These are phyloP conservation scores for Luehdorfia chinensis DNA, from an alignment of 1,140 invertebrate genomes.

Conservation along the genomic window DNA sequence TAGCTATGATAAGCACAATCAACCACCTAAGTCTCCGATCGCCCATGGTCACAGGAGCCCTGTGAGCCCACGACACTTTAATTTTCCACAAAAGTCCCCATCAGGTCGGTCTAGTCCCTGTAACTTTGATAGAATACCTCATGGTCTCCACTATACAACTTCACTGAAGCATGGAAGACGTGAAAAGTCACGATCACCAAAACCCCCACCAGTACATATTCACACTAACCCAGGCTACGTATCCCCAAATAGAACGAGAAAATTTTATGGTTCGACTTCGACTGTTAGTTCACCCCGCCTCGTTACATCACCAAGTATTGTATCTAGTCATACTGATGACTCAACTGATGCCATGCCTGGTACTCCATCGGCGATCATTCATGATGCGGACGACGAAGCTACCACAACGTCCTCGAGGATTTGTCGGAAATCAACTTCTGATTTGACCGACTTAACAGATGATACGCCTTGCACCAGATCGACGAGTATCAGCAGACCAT, in stretches of 20 bases:
- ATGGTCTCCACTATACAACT: slow-evolving; percentile 53
- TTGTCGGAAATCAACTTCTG: slow-evolving; percentile 84
- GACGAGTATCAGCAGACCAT: slow-evolving; percentile 79
- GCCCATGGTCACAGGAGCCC: slow-evolving; percentile 66
- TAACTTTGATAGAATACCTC: slow-evolving; percentile 44
- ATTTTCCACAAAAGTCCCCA: slow-evolving; percentile 61
- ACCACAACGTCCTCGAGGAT: slow-evolving; percentile 61
- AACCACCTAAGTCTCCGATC: slow-evolving; percentile 63
- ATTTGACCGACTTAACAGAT: slow-evolving; percentile 82
- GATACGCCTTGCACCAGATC: slow-evolving; percentile 79
- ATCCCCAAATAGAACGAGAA: slow-evolving; percentile 66
- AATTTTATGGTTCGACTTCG: slow-evolving; percentile 65
- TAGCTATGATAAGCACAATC: slow-evolving; percentile 69
- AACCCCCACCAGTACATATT: slow-evolving; percentile 72
- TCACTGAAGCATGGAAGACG: slow-evolving; percentile 60
- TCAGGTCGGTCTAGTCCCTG: slow-evolving; percentile 59
- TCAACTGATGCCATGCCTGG: slow-evolving; percentile 59
- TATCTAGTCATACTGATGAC: slow-evolving; percentile 70
- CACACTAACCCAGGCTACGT: slow-evolving; percentile 75
- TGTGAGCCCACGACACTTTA: slow-evolving; percentile 71
- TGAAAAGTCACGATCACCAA: slow-evolving; percentile 63
- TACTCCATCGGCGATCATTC: slow-evolving; percentile 51
- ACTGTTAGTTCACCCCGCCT: slow-evolving; percentile 65
- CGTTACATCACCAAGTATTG: slow-evolving; percentile 68
- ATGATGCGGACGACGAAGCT: slow-evolving; percentile 60